Evolutionary conservation across 2,888 invertebrate species (phyloP), one percentile per base, ranked within the genome.

Genomic region (Osedax frankpressi): DNA sequence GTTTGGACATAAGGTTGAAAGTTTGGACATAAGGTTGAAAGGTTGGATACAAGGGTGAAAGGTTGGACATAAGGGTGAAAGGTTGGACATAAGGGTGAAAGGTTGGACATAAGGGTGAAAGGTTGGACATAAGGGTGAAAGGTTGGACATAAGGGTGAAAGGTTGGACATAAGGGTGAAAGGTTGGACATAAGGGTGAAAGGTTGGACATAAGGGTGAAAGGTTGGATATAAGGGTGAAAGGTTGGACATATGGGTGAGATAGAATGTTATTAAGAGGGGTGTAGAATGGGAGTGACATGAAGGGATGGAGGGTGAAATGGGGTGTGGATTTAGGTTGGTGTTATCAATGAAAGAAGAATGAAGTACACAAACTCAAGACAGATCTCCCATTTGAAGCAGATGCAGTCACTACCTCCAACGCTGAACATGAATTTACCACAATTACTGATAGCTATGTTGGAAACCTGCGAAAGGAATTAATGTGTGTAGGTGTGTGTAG

Each of bases 361-460:
- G 14, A n/a, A 30, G 3, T 26, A 14, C 59, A 80, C 81, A 81
- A 84, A 89, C 88, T 80, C 82, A 74, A 83, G 78, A 78, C 87
- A 86, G 60, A 89, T 85, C 75, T 84, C 82, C 89, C 89, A 89
- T 86, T 87, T 87, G 69, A 88, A 83, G 3, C 88, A 84, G 44
- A 86, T 84, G 14, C 83, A 81, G 78, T 89, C 88, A 3, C 86
- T 79, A 30, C 84, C 82, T 19, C 89, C 88, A 70, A 86, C 82
- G 0, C 88, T 88, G 80, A 89, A 89, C 29, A 88, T 77, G 77
- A 85, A 86, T 76, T 84, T 83, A 14, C 87, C 87, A 79, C 87
- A 86, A 65, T 80, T 76, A 76, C 86, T 87, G 70, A 85, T 79
- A 26, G 79, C 81, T 73, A 85, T 73, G 75, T 82, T 82, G 30